Evolutionary conservation across 2,888 invertebrate species (phyloP).

Genomic region (Thelaira solivaga): DNA sequence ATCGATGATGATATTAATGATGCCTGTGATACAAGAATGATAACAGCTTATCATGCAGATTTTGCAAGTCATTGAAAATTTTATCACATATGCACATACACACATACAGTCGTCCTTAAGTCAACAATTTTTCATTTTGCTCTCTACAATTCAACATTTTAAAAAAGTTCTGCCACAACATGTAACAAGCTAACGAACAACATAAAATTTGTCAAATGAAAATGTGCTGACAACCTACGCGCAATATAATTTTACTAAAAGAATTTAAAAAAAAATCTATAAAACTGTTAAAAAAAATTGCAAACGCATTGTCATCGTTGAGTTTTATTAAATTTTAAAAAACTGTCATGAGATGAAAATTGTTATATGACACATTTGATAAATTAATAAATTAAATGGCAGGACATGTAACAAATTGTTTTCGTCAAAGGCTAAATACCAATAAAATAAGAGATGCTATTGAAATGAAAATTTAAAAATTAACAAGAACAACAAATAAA

Average conservation of each 20-base stretch:
- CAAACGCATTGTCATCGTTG: slow-evolving; percentile 37
- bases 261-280: neutral
- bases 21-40: too few species aligned
- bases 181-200: slow-evolving; percentile 18
- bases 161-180: neutral
- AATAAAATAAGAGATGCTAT: slow-evolving; percentile 11
- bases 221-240: slow-evolving; percentile 40
- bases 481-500: too few species aligned
- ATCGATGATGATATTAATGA: too few species aligned
- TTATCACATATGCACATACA: too few species aligned
- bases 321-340: slow-evolving; percentile 48
- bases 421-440: slow-evolving; percentile 41
- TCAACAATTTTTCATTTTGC: neutral
- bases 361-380: slow-evolving; percentile 56
- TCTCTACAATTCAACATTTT: slow-evolving; percentile 5
- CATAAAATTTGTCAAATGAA: slow-evolving; percentile 39
- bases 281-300: neutral
- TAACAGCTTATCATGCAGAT: too few species aligned
- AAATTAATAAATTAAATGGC: slow-evolving; percentile 55
- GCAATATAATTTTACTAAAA: neutral
- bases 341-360: slow-evolving; percentile 46
- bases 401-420: slow-evolving; percentile 51
- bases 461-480: slow-evolving; percentile 15
- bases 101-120: neutral
- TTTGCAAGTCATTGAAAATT: too few species aligned